These are phyloP conservation scores for Peucedramus taeniatus DNA, from an alignment of 2,113 vertebrate species.

Conservation along the genomic window DNA sequence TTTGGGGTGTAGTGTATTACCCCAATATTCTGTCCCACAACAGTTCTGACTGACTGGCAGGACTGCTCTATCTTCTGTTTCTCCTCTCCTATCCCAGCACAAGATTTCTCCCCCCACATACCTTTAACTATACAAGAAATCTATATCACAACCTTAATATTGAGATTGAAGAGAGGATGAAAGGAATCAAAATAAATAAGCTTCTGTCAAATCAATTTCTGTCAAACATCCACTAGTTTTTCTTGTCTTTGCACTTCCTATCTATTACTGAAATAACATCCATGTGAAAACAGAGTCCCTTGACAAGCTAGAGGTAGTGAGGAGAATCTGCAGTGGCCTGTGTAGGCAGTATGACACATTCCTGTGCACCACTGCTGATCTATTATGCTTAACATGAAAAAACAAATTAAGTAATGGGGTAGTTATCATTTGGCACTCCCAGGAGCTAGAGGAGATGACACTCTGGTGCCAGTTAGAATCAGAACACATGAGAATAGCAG, in stretches of 20 bases:
- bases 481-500: neutral
- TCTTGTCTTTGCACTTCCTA: neutral
- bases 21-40: neutral
- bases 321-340: neutral
- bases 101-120: neutral
- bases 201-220: neutral
- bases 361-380: neutral
- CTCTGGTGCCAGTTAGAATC: neutral
- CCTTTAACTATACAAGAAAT: neutral
- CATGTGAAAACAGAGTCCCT: neutral
- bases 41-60: neutral
- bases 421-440: neutral
- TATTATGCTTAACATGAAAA: neutral
- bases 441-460: neutral
- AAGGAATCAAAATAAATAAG: neutral
- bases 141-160: neutral
- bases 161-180: neutral
- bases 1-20: neutral
- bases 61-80: neutral
- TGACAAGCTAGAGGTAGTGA: neutral
- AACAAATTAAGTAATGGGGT: neutral
- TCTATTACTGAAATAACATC: neutral
- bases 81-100: neutral
- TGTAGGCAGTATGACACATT: neutral
- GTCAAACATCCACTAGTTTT: neutral